Evolutionary conservation across 1,140 invertebrate genomes (phyloP), one percentile per base, ranked within the genome.

Genomic region (Heliconius melpomene): DNA sequence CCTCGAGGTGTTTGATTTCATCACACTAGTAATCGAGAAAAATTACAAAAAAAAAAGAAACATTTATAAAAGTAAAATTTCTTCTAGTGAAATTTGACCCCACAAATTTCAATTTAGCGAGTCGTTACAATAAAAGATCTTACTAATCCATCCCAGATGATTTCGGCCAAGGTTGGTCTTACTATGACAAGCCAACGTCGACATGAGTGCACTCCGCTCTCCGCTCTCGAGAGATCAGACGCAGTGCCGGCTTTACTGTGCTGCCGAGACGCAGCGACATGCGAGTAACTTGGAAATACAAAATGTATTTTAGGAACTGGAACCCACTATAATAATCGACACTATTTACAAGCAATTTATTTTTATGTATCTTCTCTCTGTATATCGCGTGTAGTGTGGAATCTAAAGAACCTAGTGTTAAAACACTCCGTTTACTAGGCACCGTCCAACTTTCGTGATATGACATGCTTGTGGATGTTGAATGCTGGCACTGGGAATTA

Each of bases 141-240:
- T 23, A 57, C 23, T n/a, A 57, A 23, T 23, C 9, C 8, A 57
- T 11, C 54, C 60, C 13, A 66, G 23, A 66, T 26, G 9, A 66
- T 66, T 66, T 66, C 60, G 60, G 60, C 60, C 60, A 66, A 66
- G 60, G 60, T 66, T 66, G 60, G 60, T 66, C 60, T 29, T 16
- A 29, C 26, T 66, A 29, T 23, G 54, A 23, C 26, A 66, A 5
- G 60, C 60, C 60, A 66, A 26, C 60, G 0, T 8, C 60, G 20
- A 16, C 23, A 26, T 26, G 16, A 66, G 60, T 29, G 23, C 60
- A 26, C 26, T 66, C 23, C 23, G 60, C n/a, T n/a, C n/a, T n/a
- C n/a, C n/a, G n/a, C n/a, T n/a, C n/a, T n/a, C n/a, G n/a, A n/a
- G n/a, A n/a, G n/a, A n/a, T n/a, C n/a, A n/a, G n/a, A n/a, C n/a